Base-by-base conservation (phyloP, 2,797 vertebrate species). In the Coendou prehensilis region DNA sequence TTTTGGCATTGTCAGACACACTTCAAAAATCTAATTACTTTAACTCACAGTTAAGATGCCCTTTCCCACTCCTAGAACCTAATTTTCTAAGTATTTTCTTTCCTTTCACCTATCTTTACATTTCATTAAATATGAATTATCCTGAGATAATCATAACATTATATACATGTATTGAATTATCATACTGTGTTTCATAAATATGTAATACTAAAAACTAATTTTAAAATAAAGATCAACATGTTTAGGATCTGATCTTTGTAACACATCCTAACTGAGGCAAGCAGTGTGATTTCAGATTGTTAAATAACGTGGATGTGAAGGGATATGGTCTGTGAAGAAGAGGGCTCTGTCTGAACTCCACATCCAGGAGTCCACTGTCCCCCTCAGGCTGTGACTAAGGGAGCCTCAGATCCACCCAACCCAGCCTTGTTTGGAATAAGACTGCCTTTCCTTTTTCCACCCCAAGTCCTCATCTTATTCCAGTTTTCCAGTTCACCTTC, bases 191-290 rank as follows among this genome's bases (percentile, higher is more conserved):
- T 22, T 1, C 20, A 18, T 41, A 73, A 41, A 28, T 45, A 82
- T 15, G 15, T 22, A 26, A 61, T 50, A 41, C 71, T 54, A 30
- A 17, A 71, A 45, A 52, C 7, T 61, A 26, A 64, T 26, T 64
- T 45, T 73, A 26, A 75, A 61, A 81, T 20, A 64, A 75, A 26
- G 30, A 1, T 18, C 37, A 13, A 45, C 41, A 17, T 33, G 7
- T 59, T 54, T 41, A 91, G 87, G 91, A 11, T 2, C 14, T 93
- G 79, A 47, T 79, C 91, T 97, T 96, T 94, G 28, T 6, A 71
- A 89, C 90, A 97, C 78, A 95, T 93, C 28, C 67, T 30, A 88
- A 50, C 33, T 76, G 79, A 87, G 92, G 93, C 63, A 95, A 90
- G 89, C 75, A 96, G 41, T 87, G 2, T 33, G 69, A 76, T 22